phyloP scores from a whole-genome alignment of 2,113 vertebrate genomes.

The Urocolius indicus region DNA sequence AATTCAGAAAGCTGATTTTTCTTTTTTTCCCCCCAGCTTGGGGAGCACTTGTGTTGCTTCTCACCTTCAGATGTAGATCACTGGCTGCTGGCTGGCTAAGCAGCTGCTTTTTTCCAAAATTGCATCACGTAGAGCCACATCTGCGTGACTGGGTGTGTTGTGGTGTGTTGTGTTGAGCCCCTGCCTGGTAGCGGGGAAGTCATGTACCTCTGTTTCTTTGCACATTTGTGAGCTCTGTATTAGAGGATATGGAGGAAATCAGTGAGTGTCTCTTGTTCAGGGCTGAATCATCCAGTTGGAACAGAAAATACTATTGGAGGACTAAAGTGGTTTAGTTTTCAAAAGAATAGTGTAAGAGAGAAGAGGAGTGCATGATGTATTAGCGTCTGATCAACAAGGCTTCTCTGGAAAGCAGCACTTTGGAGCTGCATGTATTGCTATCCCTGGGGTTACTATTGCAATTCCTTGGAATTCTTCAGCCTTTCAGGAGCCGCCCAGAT shows the following conservation, averaged over 20 bases:
- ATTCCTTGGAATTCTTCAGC: slow-evolving; percentile 22
- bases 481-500: slow-evolving; percentile 13
- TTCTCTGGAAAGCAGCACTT: neutral
- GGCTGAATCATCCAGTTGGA: neutral
- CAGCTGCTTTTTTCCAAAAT: neutral
- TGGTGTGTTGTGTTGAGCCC: neutral
- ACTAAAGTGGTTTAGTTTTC: neutral
- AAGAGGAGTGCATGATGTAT: neutral
- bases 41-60: neutral
- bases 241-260: neutral
- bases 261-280: neutral
- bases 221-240: neutral
- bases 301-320: neutral
- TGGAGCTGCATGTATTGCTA: accelerated
- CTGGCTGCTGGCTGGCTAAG: neutral
- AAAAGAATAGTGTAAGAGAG: neutral
- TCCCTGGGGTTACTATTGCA: neutral
- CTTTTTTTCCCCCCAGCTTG: neutral
- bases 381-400: neutral
- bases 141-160: neutral
- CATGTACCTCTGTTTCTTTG: neutral
- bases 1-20: neutral
- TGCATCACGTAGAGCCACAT: neutral
- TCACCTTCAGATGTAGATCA: neutral
- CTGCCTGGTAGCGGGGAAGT: neutral